Evolutionary conservation across 2,888 invertebrate species (phyloP), one percentile per base, ranked within the genome.

Genomic region (Chloroclystis v-ata): DNA sequence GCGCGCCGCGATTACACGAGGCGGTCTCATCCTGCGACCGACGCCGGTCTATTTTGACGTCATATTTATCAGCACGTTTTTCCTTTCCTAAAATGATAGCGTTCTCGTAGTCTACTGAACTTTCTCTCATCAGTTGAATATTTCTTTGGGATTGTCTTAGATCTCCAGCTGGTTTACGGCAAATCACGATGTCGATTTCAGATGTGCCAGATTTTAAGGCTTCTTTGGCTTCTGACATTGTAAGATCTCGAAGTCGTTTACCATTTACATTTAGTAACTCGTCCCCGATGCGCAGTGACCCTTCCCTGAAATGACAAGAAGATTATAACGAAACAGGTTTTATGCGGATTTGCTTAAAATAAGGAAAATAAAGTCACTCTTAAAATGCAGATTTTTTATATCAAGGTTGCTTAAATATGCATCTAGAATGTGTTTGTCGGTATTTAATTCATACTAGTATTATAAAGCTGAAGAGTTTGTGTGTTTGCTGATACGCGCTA

Each of bases 241-340:
- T 90, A 11, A 93, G 78, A 38, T 92, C 92, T 4, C 91, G 89
- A 38, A 94, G 82, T 58, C 92, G 83, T 52, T 90, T 89, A 8
- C 93, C 93, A 66, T 94, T 93, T 4, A 93, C 92, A 56, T 92
- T 92, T 16, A 94, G 85, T 16, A 94, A 89, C 68, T 93, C 92
- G 67, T 94, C 94, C 9, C 93, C 93, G 25, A 92, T 89, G 43
- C 89, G 87, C 43, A 94, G 74, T 1, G 91, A 89, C 1, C 92
- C 92, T 63, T 93, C 92, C 60, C 91, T 91, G 77, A 45, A 78
- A 83, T 63, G 43, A 37, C 32, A 49, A 49, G 42, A 37, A 30
- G 26, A 2, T 24, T 29, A 35, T 24, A 7, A 20, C 10, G 6
- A 24, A 20, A 33, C n/a, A 1, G 10, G 20, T 14, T 24, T 11